phyloP scores from a whole-genome alignment of 2,888 invertebrate genomes.

The Nemoura dubitans region DNA sequence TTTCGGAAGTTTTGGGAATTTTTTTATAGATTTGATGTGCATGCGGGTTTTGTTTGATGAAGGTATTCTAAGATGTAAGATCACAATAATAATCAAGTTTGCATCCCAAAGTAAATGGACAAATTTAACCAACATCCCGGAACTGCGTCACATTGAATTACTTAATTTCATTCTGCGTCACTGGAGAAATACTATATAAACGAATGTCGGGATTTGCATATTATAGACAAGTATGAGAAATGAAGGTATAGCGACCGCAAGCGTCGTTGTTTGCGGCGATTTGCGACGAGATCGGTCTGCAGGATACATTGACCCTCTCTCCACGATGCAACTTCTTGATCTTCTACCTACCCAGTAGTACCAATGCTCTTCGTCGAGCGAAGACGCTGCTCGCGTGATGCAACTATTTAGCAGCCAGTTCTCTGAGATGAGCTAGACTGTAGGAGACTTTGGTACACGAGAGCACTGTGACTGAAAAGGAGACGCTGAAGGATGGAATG shows the following conservation, averaged over 20 bases:
- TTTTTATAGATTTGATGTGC: too few relatives aligned
- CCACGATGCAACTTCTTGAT: neutral
- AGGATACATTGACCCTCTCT: conserved; percentile 3
- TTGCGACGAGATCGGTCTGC: neutral
- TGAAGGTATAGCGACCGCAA: neutral
- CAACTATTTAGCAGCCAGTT: conserved; percentile 3
- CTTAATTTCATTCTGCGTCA: too few relatives aligned
- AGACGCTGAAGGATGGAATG: neutral
- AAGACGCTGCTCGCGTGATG: conserved; percentile 3
- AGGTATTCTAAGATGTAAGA: too few relatives aligned
- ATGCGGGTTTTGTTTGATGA: too few relatives aligned
- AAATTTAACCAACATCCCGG: too few relatives aligned
- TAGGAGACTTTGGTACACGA: neutral
- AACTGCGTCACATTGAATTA: too few relatives aligned
- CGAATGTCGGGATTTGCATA: too few relatives aligned
- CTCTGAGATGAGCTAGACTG: neutral
- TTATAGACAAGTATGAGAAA: neutral
- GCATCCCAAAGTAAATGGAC: too few relatives aligned
- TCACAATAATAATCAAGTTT: too few relatives aligned
- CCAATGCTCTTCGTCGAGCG: neutral
- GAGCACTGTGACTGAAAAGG: neutral
- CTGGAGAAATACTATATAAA: too few relatives aligned
- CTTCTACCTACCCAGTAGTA: neutral
- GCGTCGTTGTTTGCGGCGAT: neutral
- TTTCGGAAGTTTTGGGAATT: too few relatives aligned